phyloP scores from a whole-genome alignment of 2,888 invertebrate genomes.

The Notodonta ziczac region DNA sequence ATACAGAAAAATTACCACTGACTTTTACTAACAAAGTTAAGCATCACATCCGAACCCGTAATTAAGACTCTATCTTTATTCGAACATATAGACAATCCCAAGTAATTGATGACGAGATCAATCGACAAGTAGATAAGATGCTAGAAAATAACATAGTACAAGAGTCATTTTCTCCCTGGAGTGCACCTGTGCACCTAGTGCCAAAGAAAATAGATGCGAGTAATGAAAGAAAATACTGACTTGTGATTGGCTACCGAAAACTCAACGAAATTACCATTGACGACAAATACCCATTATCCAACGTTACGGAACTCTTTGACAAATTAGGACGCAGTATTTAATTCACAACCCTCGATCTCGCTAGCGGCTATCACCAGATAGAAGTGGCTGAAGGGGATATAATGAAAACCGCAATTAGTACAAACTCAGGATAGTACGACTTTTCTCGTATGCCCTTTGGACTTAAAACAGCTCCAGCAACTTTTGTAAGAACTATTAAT shows the following conservation, averaged over 20 bases:
- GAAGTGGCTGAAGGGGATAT: slow-evolving; percentile 28
- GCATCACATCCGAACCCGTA: slow-evolving; percentile 48
- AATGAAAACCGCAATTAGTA: slow-evolving; percentile 36
- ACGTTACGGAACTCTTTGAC: too few species aligned
- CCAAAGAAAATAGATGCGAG: slow-evolving; percentile 51
- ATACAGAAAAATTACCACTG: slow-evolving; percentile 38
- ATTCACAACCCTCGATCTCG: slow-evolving; percentile 43
- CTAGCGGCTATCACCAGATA: slow-evolving; percentile 40
- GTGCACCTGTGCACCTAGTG: slow-evolving; percentile 52
- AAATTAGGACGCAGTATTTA: slow-evolving; percentile 34
- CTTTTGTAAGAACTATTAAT: slow-evolving; percentile 8
- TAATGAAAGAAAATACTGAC: slow-evolving; percentile 44
- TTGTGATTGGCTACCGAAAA: slow-evolving; percentile 35
- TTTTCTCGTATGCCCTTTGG: slow-evolving; percentile 42
- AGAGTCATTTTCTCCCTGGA: too few species aligned
- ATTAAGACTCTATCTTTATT: slow-evolving; percentile 40
- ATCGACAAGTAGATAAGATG: slow-evolving; percentile 43
- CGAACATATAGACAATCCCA: slow-evolving; percentile 40
- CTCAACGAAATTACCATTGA: slow-evolving; percentile 44
- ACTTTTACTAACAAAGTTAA: slow-evolving; percentile 32
- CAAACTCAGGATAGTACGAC: slow-evolving; percentile 35
- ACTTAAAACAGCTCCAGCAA: slow-evolving; percentile 12
- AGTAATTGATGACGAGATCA: slow-evolving; percentile 38
- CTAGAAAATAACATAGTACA: slow-evolving; percentile 47
- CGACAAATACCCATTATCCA: slow-evolving; percentile 43